These are phyloP conservation scores for Drosophila barbarae DNA, from an alignment of 2,888 invertebrate species.

Conservation along the genomic window DNA sequence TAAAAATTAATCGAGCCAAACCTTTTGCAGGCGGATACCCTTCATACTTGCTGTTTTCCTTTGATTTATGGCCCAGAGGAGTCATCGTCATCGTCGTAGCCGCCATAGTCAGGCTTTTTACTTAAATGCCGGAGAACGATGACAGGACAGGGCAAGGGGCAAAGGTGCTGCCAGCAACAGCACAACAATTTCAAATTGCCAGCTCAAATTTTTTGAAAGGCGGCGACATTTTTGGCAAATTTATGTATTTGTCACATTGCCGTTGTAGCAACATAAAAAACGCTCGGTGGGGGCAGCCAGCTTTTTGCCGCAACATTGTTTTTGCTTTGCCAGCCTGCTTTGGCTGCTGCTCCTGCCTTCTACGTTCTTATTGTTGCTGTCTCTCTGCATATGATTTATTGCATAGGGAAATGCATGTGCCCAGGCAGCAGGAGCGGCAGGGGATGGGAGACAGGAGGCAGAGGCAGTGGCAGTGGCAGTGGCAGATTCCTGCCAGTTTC, in stretches of 20 bases:
- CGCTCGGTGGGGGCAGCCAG: constrained; percentile 44
- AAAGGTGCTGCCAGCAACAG: constrained; percentile 12
- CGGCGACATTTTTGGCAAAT: constrained; percentile 77
- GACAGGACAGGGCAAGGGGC: neutral
- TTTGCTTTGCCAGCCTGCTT: constrained; percentile 31
- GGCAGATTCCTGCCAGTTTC: constrained; percentile 41
- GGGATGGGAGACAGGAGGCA: constrained; percentile 14
- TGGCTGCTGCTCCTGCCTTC: constrained; percentile 28
- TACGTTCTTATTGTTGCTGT: constrained; percentile 66
- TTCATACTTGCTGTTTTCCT: constrained; percentile 29
- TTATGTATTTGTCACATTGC: constrained; percentile 76
- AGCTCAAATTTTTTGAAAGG: constrained; percentile 73
- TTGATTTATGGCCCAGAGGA: constrained; percentile 59
- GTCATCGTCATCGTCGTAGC: constrained; percentile 25
- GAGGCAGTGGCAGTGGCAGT: constrained; percentile 19
- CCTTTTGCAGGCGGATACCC: constrained; percentile 9
- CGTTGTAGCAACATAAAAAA: constrained; percentile 35
- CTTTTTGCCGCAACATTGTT: constrained; percentile 65
- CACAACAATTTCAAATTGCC: constrained; percentile 70
- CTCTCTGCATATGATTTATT: constrained; percentile 74
- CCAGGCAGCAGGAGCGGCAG: constrained; percentile 43
- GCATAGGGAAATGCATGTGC: constrained; percentile 70
- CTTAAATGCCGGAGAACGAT: constrained; percentile 41
- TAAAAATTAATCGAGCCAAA: constrained; percentile 56
- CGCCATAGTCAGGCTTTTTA: constrained; percentile 35